phyloP scores from a whole-genome alignment of 2,797 vertebrate species.

The Salmo trutta region DNA sequence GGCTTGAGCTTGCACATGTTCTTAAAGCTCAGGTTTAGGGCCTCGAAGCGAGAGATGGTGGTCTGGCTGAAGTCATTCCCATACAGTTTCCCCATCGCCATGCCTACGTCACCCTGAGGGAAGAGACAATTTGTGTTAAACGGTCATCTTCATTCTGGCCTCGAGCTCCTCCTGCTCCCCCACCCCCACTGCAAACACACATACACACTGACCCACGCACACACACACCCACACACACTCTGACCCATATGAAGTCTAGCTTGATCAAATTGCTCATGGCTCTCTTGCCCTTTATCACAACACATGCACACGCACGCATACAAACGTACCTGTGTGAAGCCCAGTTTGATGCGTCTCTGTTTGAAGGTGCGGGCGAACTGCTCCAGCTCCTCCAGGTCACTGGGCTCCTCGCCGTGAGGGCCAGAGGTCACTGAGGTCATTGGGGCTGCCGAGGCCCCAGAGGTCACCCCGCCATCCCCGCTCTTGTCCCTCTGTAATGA shows the following conservation, averaged over 20 bases:
- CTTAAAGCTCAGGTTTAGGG: constrained; percentile 92
- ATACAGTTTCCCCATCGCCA: constrained; percentile 93
- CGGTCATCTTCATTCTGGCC: neutral
- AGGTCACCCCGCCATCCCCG: constrained; percentile 51
- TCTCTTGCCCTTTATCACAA: constrained; percentile 66
- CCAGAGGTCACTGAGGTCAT: constrained; percentile 60
- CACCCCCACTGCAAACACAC: neutral
- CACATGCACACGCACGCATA: neutral
- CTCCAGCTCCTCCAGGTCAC: constrained; percentile 90
- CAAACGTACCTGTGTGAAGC: constrained; percentile 85
- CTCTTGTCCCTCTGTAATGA: constrained; percentile 74
- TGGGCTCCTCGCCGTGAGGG: constrained; percentile 83
- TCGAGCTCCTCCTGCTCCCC: no score
- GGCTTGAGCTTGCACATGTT: constrained; percentile 96
- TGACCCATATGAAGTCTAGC: constrained; percentile 83
- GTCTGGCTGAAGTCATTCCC: constrained; percentile 94
- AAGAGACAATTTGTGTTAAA: neutral
- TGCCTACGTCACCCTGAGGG: constrained; percentile 85
- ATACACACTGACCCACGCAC: constrained; percentile 33
- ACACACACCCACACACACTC: neutral
- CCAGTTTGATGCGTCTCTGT: constrained; percentile 89
- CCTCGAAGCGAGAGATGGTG: constrained; percentile 91
- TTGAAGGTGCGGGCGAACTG: constrained; percentile 93
- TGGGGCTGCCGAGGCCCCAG: constrained; percentile 61
- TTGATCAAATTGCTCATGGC: constrained; percentile 92